These are phyloP conservation scores for Zalophus californianus DNA, from an alignment of 2,797 vertebrate genomes.

Conservation along the genomic window DNA sequence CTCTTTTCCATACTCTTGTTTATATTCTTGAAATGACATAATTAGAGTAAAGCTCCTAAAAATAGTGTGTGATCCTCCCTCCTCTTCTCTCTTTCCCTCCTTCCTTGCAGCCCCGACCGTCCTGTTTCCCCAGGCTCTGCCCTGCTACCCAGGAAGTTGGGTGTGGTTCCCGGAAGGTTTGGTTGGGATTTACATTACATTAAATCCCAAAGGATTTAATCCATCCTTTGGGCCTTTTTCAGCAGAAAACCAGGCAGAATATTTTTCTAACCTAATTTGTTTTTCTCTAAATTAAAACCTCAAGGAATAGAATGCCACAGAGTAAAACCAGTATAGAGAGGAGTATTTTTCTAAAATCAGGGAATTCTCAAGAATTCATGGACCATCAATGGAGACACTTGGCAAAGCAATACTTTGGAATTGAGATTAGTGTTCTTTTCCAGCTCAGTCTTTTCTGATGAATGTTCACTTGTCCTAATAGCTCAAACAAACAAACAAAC, in stretches of 20 bases:
- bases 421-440: neutral
- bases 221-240: constrained; percentile 37
- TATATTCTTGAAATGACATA: constrained; percentile 7
- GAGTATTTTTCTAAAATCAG: constrained; percentile 43
- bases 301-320: neutral
- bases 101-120: neutral
- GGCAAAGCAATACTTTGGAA: neutral
- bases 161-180: constrained; percentile 59
- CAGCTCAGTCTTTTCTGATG: neutral
- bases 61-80: neutral
- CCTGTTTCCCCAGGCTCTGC: neutral
- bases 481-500: neutral
- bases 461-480: neutral
- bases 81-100: neutral
- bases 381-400: neutral
- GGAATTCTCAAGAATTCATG: neutral
- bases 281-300: constrained; percentile 60
- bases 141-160: constrained; percentile 14
- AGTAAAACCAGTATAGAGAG: neutral
- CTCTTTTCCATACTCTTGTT: neutral
- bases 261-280: constrained; percentile 37
- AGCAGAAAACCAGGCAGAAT: constrained; percentile 44
- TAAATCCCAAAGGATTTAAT: constrained; percentile 38
- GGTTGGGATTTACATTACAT: constrained; percentile 62
- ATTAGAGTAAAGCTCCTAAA: neutral